Evolutionary conservation across 2,113 vertebrate genomes (phyloP), one percentile per base, ranked within the genome.

Genomic region (Seriola rivoliana): DNA sequence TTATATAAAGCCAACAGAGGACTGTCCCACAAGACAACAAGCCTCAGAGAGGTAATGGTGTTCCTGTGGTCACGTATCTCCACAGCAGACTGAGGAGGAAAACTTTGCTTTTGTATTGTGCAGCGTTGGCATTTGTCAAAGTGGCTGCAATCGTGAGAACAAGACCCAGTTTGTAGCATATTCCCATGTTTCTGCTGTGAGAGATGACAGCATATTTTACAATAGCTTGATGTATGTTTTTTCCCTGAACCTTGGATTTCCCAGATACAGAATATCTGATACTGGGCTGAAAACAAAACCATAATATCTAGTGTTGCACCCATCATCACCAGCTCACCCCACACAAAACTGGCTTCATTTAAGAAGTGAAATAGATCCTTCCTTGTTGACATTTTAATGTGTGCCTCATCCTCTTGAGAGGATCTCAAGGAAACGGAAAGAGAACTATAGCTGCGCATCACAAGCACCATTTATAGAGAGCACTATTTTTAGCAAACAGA

Each of bases 401-500:
- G 58, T 40, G 50, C 78, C 71, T 82, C 70, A 76, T 87, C 71
- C 81, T 87, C 65, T 74, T 46, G 71, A 80, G 72, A 86, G 55
- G 48, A 83, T 78, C 44, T 79, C 75, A 88, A 71, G 54, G 85
- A 85, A 89, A 91, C 29, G 10, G 44, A 66, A 85, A 80, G 64
- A 86, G 67, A 89, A 91, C 88, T 80, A 76, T 83, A 85, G 75
- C 71, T 52, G 44, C 69, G 71, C 63, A 85, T 89, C 81, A 81
- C 62, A 72, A 89, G 72, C 34, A 55, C 73, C 76, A 65, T 89
- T 93, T 89, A 80, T 77, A 91, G 82, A 85, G 69, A 72, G 19
- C 72, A 84, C 91, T 95, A 95, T 95, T 94, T 94, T 92, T 95
- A 95, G 92, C 68, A 5, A 54, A 52, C 40, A 77, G 71, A 83